Evolutionary conservation across 2,888 invertebrate genomes (phyloP).

Genomic region (Lordiphosa andalusiaca): DNA sequence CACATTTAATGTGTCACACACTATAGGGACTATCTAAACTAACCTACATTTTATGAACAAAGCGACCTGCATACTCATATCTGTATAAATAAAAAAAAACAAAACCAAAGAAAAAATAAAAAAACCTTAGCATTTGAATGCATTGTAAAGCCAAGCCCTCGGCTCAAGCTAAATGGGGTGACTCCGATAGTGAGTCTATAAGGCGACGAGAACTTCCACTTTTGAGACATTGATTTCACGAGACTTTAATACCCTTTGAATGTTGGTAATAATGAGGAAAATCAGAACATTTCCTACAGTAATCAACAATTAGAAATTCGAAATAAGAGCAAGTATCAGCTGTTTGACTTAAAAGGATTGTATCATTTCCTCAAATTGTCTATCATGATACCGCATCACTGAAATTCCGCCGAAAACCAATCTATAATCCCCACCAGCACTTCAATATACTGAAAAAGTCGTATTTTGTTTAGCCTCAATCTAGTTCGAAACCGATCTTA

Average conservation of each 20-base stretch:
- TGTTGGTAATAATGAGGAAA: too few species aligned
- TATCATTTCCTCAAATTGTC: too few species aligned
- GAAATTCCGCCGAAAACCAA: too few species aligned
- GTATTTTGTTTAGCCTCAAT: too few species aligned
- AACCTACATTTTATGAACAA: slow-evolving; percentile 5
- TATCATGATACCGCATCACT: too few species aligned
- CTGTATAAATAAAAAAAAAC: neutral
- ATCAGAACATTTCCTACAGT: too few species aligned
- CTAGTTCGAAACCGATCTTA: too few species aligned
- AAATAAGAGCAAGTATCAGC: too few species aligned
- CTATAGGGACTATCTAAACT: slow-evolving; percentile 4
- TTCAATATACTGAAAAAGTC: too few species aligned
- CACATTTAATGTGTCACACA: neutral
- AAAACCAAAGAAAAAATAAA: neutral
- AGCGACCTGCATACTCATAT: slow-evolving; percentile 10
- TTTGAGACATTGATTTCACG: neutral
- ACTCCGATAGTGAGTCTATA: neutral
- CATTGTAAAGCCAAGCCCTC: slow-evolving; percentile 3
- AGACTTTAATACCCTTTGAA: neutral
- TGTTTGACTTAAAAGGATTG: too few species aligned
- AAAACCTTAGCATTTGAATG: neutral
- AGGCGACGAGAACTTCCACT: neutral
- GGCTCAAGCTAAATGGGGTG: neutral
- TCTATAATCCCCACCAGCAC: too few species aligned
- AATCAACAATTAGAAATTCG: too few species aligned